Evolutionary conservation across 2,797 vertebrate genomes (phyloP).

Genomic region (Pelodytes ibericus): DNA sequence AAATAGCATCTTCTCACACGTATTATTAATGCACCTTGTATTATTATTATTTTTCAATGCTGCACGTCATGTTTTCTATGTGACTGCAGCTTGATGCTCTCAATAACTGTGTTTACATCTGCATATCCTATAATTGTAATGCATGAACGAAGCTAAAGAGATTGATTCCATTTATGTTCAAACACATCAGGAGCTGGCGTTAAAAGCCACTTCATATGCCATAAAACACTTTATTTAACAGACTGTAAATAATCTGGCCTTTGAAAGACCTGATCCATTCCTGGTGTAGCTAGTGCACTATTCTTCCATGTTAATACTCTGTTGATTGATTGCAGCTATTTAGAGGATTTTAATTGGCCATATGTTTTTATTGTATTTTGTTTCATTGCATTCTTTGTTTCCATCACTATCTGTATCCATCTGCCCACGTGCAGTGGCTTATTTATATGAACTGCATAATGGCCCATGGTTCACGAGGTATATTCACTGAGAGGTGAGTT

Average conservation of each 20-base stretch:
- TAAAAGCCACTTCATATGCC: background rate
- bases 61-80: background rate
- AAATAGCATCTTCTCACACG: background rate
- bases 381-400: no score
- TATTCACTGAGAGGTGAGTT: no score
- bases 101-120: background rate
- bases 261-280: background rate
- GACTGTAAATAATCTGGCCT: background rate
- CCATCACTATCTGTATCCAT: no score
- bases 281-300: slow-evolving; percentile 1
- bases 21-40: background rate
- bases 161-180: slow-evolving; percentile 5
- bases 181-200: background rate
- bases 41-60: background rate
- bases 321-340: background rate
- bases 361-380: background rate
- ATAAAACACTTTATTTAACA: slow-evolving; percentile 5
- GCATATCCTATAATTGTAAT: background rate
- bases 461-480: no score
- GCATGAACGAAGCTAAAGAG: background rate
- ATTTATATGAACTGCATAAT: no score
- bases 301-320: background rate
- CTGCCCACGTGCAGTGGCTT: no score
- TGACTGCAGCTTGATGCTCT: background rate
- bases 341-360: background rate